Conservation (phyloP, 1,140 invertebrate species). For the Manduca sexta region DNA sequence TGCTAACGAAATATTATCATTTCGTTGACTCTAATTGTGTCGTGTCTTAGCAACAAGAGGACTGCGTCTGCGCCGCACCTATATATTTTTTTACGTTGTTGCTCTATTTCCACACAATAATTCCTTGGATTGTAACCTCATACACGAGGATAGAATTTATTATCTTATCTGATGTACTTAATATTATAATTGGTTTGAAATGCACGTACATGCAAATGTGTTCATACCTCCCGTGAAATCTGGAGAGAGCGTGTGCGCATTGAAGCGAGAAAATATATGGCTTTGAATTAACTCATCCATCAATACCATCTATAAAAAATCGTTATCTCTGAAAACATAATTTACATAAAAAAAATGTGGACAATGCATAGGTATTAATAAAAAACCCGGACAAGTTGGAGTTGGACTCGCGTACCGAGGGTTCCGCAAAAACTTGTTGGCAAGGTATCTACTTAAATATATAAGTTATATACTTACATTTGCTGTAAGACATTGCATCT, state of each 20-base stretch:
- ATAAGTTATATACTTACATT: too few relatives aligned
- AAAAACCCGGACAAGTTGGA: too few relatives aligned
- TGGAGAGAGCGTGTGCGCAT: conserved; percentile 53
- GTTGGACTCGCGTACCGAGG: too few relatives aligned
- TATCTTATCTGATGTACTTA: conserved; percentile 53
- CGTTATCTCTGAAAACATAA: not conserved
- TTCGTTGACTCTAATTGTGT: too few relatives aligned
- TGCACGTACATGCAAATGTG: conserved; percentile 57
- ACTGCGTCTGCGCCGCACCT: too few relatives aligned
- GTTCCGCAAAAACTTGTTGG: too few relatives aligned
- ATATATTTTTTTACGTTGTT: not conserved
- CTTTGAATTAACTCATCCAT: conserved; percentile 37
- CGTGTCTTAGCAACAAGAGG: too few relatives aligned
- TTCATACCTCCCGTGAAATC: conserved; percentile 57
- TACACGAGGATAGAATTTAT: conserved; percentile 34
- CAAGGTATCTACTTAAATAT: too few relatives aligned
- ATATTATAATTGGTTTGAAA: conserved; percentile 48
- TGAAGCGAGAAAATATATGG: conserved; percentile 38
- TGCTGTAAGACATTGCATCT: too few relatives aligned
- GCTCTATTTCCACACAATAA: conserved; percentile 10
- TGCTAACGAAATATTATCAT: too few relatives aligned
- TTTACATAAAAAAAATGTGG: too few relatives aligned
- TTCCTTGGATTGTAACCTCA: conserved; percentile 14
- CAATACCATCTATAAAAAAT: conserved; percentile 21
- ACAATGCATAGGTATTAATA: too few relatives aligned